These are phyloP conservation scores for Drosophila infuscata DNA, from an alignment of 2,888 invertebrate species.

Conservation along the genomic window DNA sequence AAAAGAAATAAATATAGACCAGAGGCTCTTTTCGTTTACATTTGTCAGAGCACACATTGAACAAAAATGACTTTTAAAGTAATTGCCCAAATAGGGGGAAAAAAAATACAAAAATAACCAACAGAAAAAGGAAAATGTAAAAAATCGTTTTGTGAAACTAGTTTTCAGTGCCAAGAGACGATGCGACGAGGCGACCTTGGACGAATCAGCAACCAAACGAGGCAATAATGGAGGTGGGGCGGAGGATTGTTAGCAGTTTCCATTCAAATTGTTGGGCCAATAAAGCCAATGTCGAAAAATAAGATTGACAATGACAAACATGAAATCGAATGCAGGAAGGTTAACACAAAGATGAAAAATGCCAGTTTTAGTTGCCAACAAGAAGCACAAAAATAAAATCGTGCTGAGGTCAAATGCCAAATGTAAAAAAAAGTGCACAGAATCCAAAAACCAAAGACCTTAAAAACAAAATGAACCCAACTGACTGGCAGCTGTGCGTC, in stretches of 20 bases:
- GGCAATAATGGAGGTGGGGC: conserved; percentile 30
- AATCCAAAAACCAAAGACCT: conserved; percentile 48
- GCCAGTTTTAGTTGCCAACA: conserved; percentile 61
- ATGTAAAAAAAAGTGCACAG: conserved; percentile 9
- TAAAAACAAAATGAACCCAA: conserved; percentile 64
- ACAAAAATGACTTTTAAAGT: conserved; percentile 24
- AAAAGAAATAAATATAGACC: not conserved
- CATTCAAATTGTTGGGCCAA: conserved; percentile 71
- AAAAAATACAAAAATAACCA: not conserved
- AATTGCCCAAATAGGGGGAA: conserved; percentile 35
- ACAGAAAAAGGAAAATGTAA: not conserved
- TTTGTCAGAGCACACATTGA: conserved; percentile 16
- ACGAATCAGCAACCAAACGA: conserved; percentile 25
- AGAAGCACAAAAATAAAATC: conserved; percentile 61
- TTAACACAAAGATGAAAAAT: conserved; percentile 59
- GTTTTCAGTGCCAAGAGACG: conserved; percentile 37
- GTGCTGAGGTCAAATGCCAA: conserved; percentile 69
- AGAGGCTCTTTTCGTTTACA: conserved; percentile 9
- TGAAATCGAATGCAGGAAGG: conserved; percentile 70
- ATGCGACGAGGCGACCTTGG: conserved; percentile 37
- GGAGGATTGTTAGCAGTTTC: conserved; percentile 23
- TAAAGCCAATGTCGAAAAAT: conserved; percentile 77
- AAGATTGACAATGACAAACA: conserved; percentile 80
- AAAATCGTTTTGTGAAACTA: conserved; percentile 25
- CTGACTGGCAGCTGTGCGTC: conserved; percentile 68